A percentile compares a stretch with the other conserved stretches of the same genome.
Evolutionary conservation across 2,797 vertebrate species (phyloP).

Genomic region (Eutrigla gurnardus): DNA sequence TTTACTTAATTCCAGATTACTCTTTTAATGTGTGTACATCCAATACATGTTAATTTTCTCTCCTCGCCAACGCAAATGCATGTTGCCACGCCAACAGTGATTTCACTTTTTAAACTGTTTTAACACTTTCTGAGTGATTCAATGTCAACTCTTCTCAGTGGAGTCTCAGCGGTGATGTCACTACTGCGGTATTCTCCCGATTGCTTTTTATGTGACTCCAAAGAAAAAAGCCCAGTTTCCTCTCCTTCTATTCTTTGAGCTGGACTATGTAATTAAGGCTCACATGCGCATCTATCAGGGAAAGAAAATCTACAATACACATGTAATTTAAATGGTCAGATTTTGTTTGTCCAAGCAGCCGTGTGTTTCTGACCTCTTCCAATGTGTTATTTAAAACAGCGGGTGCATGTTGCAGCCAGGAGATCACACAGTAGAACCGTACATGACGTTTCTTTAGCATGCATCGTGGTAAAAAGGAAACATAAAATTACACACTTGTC

Average conservation of each 20-base stretch:
- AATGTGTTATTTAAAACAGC: background rate
- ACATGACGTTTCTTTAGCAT: background rate
- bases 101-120: background rate
- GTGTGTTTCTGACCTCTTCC: background rate
- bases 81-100: background rate
- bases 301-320: background rate
- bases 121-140: background rate
- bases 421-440: background rate
- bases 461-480: background rate
- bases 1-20: background rate
- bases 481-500: background rate
- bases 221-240: constrained; percentile 14
- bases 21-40: background rate
- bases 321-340: constrained; percentile 2
- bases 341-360: background rate
- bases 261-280: constrained; percentile 13
- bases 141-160: background rate
- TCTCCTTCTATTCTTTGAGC: constrained; percentile 18
- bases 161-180: background rate
- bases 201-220: constrained; percentile 4
- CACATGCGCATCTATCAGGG: background rate
- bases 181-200: constrained; percentile 1
- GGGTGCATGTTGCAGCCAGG: background rate
- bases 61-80: background rate
- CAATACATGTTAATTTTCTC: background rate